These are phyloP conservation scores for Enteromius argenteus DNA, from an alignment of 2,797 vertebrate genomes.

Conservation along the genomic window DNA sequence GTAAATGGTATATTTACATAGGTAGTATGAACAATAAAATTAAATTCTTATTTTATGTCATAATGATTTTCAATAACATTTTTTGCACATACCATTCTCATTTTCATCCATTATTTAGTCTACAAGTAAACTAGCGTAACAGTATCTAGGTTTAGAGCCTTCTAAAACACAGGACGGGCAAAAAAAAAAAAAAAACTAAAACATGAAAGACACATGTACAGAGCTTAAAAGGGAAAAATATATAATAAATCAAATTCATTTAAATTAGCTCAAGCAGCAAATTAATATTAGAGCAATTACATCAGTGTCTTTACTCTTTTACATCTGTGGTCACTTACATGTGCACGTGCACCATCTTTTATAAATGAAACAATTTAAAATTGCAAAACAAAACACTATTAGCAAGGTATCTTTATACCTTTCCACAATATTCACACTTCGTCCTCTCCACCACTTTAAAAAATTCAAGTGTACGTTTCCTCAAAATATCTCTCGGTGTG, in stretches of 20 bases:
- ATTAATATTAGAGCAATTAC: neutral
- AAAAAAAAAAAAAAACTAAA: neutral
- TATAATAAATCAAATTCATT: slow-evolving; percentile 1
- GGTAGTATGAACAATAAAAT: slow-evolving; percentile 19
- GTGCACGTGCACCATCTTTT: neutral
- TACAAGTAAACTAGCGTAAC: slow-evolving; percentile 22
- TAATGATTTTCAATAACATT: slow-evolving; percentile 11
- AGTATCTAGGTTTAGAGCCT: neutral
- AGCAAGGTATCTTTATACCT: slow-evolving; percentile 11
- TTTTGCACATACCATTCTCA: neutral
- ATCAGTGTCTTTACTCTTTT: neutral
- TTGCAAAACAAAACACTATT: slow-evolving; percentile 10
- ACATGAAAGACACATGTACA: neutral
- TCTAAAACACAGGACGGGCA: slow-evolving; percentile 14
- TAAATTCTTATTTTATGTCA: neutral
- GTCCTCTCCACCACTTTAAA: slow-evolving; percentile 9
- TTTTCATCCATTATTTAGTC: neutral
- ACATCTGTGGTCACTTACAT: neutral
- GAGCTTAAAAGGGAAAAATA: neutral
- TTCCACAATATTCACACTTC: slow-evolving; percentile 18
- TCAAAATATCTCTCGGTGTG: slow-evolving; percentile 30
- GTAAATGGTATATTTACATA: slow-evolving; percentile 45
- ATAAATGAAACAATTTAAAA: slow-evolving; percentile 26
- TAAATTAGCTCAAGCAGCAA: slow-evolving; percentile 5
- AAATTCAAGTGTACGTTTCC: slow-evolving; percentile 21